A percentile compares a stretch with the other conserved stretches of the same genome.
Evolutionary conservation across 1,140 invertebrate genomes (phyloP).

Genomic region (Drosophila ironensis): DNA sequence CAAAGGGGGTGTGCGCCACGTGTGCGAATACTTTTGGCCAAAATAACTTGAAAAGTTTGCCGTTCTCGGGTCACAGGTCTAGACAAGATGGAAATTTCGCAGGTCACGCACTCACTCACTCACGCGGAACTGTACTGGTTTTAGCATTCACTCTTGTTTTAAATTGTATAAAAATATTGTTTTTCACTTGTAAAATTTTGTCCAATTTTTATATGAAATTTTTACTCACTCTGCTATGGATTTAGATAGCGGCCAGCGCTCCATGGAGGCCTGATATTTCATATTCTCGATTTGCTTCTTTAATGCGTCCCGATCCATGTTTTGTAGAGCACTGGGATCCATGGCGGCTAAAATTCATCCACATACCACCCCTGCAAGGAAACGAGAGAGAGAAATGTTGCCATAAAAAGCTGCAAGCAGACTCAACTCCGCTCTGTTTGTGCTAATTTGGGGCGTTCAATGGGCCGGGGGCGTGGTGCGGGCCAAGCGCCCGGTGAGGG

Average conservation of each 20-base stretch:
- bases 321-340: constrained; percentile 94
- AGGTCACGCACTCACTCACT: background rate
- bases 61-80: background rate
- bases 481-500: too few relatives aligned
- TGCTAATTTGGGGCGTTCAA: constrained; percentile 25
- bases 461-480: constrained; percentile 10
- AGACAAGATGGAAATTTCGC: background rate
- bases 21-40: constrained; percentile 50
- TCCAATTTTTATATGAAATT: constrained; percentile 10
- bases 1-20: constrained; percentile 11
- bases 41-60: background rate
- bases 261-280: constrained; percentile 97
- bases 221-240: constrained; percentile 96
- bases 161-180: background rate
- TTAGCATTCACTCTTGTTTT: background rate
- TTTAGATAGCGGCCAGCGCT: constrained; percentile 96
- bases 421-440: background rate
- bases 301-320: constrained; percentile 98
- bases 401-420: constrained; percentile 49
- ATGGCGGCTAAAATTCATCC: constrained; percentile 85
- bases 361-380: constrained; percentile 82
- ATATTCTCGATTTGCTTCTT: constrained; percentile 98
- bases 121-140: background rate
- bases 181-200: background rate
- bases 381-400: constrained; percentile 12